These are phyloP conservation scores for Bos indicus DNA, from an alignment of 2,113 vertebrate species.

Conservation along the genomic window DNA sequence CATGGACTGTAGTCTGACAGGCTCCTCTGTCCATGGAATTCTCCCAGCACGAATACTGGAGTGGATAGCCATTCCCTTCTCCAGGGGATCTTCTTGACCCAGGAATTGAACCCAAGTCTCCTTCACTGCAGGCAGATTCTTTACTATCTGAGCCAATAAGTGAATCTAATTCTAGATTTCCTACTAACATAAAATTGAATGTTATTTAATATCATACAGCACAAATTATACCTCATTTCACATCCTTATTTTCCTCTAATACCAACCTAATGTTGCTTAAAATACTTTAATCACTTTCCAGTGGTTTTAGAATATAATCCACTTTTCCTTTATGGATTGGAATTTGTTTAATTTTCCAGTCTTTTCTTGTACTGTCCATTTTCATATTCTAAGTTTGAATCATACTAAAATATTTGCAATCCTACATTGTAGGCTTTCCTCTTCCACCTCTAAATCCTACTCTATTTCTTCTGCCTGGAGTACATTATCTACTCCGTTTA, in stretches of 20 bases:
- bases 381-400: neutral
- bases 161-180: neutral
- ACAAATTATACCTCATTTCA: conserved; percentile 9
- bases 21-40: neutral
- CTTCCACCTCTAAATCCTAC: neutral
- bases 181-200: neutral
- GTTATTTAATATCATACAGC: neutral
- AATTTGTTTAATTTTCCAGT: neutral
- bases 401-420: neutral
- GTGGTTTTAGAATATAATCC: neutral
- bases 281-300: neutral
- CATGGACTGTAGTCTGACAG: neutral
- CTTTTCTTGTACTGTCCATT: neutral
- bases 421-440: neutral
- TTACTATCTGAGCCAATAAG: neutral
- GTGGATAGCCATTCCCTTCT: neutral
- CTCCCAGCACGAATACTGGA: neutral
- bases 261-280: neutral
- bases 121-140: neutral
- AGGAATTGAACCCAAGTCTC: neutral
- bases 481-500: neutral
- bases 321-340: neutral
- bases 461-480: neutral
- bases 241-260: neutral
- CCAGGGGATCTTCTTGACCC: neutral